phyloP scores from a whole-genome alignment of 1,140 invertebrate genomes.

The Solen grandis region DNA sequence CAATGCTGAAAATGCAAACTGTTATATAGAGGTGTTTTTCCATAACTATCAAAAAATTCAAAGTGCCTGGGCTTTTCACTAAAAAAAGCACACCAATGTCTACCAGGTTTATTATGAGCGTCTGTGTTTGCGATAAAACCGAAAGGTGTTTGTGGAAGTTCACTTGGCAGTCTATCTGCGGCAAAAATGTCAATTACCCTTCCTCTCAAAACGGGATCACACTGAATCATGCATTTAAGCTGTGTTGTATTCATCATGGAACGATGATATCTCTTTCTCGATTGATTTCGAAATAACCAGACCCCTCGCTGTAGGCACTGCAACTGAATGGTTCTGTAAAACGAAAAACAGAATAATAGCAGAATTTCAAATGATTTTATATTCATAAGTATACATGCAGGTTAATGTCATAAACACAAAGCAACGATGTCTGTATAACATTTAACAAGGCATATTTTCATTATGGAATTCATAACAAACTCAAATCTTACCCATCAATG shows the following conservation, averaged over 20 bases:
- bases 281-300: conserved; percentile 22
- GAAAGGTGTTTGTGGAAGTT: conserved; percentile 7
- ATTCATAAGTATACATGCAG: not conserved
- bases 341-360: not conserved
- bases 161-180: conserved; percentile 18
- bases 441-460: not conserved
- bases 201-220: conserved; percentile 15
- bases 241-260: conserved; percentile 26
- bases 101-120: not conserved
- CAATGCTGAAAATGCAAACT: conserved; percentile 5
- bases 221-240: conserved; percentile 21
- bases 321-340: conserved; percentile 35
- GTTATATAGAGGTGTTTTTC: not conserved
- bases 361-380: not conserved
- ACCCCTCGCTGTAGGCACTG: conserved; percentile 32
- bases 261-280: conserved; percentile 40
- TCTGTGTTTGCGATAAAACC: conserved; percentile 41
- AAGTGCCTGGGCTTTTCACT: not conserved
- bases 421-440: not conserved
- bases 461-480: not conserved
- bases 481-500: conserved; percentile 2
- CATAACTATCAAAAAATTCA: conserved; percentile 34
- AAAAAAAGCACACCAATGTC: conserved; percentile 34
- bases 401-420: not conserved
- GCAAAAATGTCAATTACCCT: conserved; percentile 22